A percentile compares a stretch with the other conserved stretches of the same genome.
Evolutionary conservation across 2,797 vertebrate genomes (phyloP).

Genomic region (Sus cebifrons): DNA sequence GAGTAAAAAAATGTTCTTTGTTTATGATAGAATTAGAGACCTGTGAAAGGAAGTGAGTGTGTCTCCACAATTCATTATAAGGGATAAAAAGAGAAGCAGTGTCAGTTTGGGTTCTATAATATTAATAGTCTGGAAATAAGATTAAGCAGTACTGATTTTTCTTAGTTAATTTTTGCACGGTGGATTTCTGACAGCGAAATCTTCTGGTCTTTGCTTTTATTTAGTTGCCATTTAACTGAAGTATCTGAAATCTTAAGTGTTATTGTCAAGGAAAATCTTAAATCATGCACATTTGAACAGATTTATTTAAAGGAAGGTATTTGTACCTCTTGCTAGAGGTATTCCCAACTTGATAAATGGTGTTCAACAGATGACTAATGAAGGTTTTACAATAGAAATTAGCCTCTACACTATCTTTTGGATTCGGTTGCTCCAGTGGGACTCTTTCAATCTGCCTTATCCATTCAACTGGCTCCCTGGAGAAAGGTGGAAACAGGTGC

Average conservation of each 20-base stretch:
- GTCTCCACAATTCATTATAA: slow-evolving; percentile 7
- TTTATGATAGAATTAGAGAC: neutral
- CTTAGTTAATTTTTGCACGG: slow-evolving; percentile 61
- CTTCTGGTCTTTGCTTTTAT: slow-evolving; percentile 48
- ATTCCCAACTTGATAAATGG: slow-evolving; percentile 51
- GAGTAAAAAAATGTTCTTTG: neutral
- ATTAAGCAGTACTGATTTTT: slow-evolving; percentile 67
- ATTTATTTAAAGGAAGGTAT: slow-evolving; percentile 62
- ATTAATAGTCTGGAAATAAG: slow-evolving; percentile 71
- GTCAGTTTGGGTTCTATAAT: slow-evolving; percentile 46
- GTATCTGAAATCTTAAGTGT: slow-evolving; percentile 61
- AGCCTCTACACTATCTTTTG: slow-evolving; percentile 52
- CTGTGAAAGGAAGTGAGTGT: neutral
- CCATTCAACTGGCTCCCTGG: slow-evolving; percentile 53
- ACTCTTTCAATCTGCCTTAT: slow-evolving; percentile 62
- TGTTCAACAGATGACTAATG: slow-evolving; percentile 69
- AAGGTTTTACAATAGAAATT: slow-evolving; percentile 73
- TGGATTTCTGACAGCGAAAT: slow-evolving; percentile 26
- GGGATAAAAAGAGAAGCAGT: neutral
- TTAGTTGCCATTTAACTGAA: slow-evolving; percentile 37
- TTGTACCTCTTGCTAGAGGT: slow-evolving; percentile 58
- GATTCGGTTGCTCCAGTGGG: slow-evolving; percentile 59
- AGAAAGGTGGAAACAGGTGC: slow-evolving; percentile 76
- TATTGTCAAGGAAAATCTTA: slow-evolving; percentile 56
- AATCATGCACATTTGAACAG: slow-evolving; percentile 33